Conservation (phyloP, 2,797 vertebrate genomes). For the Aeoliscus strigatus region DNA sequence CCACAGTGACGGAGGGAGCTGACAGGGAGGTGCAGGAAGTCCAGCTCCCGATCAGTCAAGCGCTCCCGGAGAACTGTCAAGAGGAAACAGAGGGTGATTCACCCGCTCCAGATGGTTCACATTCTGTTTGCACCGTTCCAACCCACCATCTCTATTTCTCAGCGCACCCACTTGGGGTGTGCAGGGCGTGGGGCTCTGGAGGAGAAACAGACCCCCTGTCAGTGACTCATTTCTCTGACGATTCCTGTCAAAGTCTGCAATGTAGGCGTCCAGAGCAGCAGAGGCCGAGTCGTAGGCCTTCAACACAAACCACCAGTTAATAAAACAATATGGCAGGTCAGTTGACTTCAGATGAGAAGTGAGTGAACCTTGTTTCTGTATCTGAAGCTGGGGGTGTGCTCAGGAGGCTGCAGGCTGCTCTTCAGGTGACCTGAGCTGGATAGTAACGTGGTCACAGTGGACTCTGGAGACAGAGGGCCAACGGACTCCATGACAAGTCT, state of each 20-base stretch:
- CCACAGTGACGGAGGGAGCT: conserved; percentile 39
- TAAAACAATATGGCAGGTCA: background rate
- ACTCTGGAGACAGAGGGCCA: conserved; percentile 69
- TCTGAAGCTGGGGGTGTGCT: conserved; percentile 47
- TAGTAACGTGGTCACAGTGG: conserved; percentile 78
- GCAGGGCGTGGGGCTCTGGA: background rate
- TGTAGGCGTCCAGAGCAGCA: conserved; percentile 85
- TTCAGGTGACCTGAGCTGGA: conserved; percentile 66
- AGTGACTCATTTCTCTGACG: conserved; percentile 17
- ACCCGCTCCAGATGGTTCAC: too few relatives aligned
- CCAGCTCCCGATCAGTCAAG: conserved; percentile 67
- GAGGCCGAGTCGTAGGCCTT: conserved; percentile 80
- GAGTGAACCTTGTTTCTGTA: conserved; percentile 73
- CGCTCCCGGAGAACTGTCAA: conserved; percentile 63
- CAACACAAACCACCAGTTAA: background rate
- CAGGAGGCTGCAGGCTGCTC: conserved; percentile 31
- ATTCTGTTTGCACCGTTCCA: too few relatives aligned
- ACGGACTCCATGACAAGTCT: background rate
- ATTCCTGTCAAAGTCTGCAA: conserved; percentile 79
- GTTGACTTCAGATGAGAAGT: too few relatives aligned
- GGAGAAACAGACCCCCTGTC: conserved; percentile 59
- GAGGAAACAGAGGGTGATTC: background rate
- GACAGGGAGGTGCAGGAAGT: conserved; percentile 61
- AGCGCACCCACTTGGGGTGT: conserved; percentile 15
- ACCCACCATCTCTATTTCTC: conserved; percentile 71